These are phyloP conservation scores for Drosophila trichaetosa DNA, from an alignment of 2,888 invertebrate species.

Conservation along the genomic window DNA sequence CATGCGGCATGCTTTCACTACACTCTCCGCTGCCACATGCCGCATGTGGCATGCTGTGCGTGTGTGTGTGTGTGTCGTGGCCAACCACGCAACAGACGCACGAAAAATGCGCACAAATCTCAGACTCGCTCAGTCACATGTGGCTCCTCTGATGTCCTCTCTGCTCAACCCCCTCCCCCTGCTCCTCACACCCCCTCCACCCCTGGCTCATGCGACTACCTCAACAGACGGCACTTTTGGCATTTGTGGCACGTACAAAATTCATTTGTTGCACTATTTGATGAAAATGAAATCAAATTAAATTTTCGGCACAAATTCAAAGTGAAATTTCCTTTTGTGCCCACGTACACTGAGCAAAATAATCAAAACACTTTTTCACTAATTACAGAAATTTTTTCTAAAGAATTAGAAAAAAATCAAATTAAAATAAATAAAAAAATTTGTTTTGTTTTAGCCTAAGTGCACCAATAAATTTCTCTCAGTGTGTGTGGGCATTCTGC, in stretches of 20 bases:
- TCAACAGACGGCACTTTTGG: conserved; percentile 32
- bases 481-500: conserved; percentile 1
- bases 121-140: conserved; percentile 53
- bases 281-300: conserved; percentile 80
- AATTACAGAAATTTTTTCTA: fast-evolving
- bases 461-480: neutral
- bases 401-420: neutral
- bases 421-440: fast-evolving
- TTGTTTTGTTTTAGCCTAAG: neutral
- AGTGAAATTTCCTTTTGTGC: conserved; percentile 47
- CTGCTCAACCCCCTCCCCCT: neutral
- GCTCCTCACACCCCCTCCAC: neutral
- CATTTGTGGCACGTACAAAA: conserved; percentile 78
- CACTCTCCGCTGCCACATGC: conserved; percentile 1
- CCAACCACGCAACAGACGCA: conserved; percentile 62
- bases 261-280: conserved; percentile 80
- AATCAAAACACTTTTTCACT: neutral
- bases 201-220: neutral
- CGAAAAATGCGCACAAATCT: conserved; percentile 72
- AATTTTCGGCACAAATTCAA: conserved; percentile 76
- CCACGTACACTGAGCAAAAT: neutral
- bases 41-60: conserved; percentile 6
- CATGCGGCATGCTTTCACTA: conserved; percentile 21
- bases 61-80: conserved; percentile 46
- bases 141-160: conserved; percentile 36